Evolutionary conservation across 2,113 vertebrate genomes (phyloP), one percentile per base, ranked within the genome.

Genomic region (Callipepla squamata): DNA sequence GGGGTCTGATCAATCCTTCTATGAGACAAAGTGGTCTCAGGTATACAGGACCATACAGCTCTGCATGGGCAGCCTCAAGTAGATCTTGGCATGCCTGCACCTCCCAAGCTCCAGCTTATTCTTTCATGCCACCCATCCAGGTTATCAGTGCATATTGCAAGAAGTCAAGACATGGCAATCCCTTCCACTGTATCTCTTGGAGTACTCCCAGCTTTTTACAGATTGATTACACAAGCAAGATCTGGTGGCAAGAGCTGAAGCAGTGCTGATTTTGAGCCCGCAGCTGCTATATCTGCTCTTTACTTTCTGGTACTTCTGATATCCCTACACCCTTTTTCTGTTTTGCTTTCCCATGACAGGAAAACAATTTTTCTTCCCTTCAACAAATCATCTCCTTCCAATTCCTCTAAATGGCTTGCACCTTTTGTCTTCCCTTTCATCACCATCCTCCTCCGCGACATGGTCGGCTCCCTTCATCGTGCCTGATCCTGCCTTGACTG

Each of bases 391-490:
- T 20, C 30, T 79, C 34, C 40, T 80, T 93, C 53, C 53, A 89
- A 47, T 79, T 88, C 23, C n/a, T 79, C 36, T 53, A 57, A 92
- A 81, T 22, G 28, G 25, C 36, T 79, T 44, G 36, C 45, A 78
- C 21, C 36, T 96, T 87, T 89, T 92, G 30, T 50, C 23, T 86
- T 12, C 59, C 38, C 15, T 92, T 92, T 90, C 83, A 92, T 68
- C 69, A 75, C 53, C 9, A 17, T 57, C 51, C 61, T 93, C 45
- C 67, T 87, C 59, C 0, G 0, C 50, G 40, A 19, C 48, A 66
- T 51, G 58, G 36, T 25, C 83, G 65, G 18, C 14, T 79, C 76
- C 32, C 13, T 82, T 23, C 2, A 18, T 87, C 66, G 8, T 76
- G 70, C 42, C 62, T 38, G 68, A 79, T 81, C 70, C 58, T 79